phyloP scores from a whole-genome alignment of 1,140 invertebrate species.

The Harpegnathos saltator region DNA sequence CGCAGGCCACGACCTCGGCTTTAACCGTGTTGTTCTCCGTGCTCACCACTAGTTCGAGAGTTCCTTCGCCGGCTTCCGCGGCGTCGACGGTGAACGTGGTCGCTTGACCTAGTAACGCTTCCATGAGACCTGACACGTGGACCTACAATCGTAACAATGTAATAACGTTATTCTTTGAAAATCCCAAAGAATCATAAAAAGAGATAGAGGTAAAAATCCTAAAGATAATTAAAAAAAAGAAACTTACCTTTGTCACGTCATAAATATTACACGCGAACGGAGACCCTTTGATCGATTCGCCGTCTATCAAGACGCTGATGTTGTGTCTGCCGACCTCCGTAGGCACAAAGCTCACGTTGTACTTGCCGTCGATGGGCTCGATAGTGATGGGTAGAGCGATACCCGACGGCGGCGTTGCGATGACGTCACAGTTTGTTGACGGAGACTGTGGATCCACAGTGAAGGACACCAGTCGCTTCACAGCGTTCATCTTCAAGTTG shows the following conservation, averaged over 20 bases:
- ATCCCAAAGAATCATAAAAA: too few relatives aligned
- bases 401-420: slow-evolving; percentile 92
- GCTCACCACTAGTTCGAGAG: slow-evolving; percentile 97
- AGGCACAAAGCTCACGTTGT: slow-evolving; percentile 92
- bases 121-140: slow-evolving; percentile 83
- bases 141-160: slow-evolving; percentile 68
- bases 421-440: slow-evolving; percentile 87
- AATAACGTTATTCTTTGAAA: background rate
- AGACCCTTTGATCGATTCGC: slow-evolving; percentile 94
- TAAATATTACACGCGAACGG: slow-evolving; percentile 97
- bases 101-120: slow-evolving; percentile 90
- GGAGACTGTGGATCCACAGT: slow-evolving; percentile 87
- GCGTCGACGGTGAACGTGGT: slow-evolving; percentile 97
- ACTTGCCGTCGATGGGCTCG: slow-evolving; percentile 88
- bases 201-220: too few relatives aligned
- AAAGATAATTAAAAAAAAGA: too few relatives aligned
- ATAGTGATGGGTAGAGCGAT: slow-evolving; percentile 90
- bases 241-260: slow-evolving; percentile 92
- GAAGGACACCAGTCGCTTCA: slow-evolving; percentile 87
- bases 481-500: slow-evolving; percentile 88
- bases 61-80: slow-evolving; percentile 97
- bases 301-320: slow-evolving; percentile 92
- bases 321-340: slow-evolving; percentile 95
- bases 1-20: slow-evolving; percentile 95
- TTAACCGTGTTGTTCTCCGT: slow-evolving; percentile 95